Evolutionary conservation across 2,888 invertebrate genomes (phyloP).

Genomic region (Phanerotoma sp.): DNA sequence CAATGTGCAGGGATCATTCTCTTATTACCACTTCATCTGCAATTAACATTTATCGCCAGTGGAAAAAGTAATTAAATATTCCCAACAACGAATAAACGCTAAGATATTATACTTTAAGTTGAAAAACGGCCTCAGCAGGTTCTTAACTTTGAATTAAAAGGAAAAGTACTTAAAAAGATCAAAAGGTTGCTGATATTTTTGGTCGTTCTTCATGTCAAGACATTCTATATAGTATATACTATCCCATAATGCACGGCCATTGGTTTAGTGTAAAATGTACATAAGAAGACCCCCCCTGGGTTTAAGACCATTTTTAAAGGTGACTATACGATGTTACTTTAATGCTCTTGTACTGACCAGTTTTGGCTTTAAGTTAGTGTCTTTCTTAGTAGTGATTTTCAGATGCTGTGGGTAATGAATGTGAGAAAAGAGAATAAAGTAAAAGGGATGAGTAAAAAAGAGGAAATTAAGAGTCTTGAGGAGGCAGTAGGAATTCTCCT

Average conservation of each 20-base stretch:
- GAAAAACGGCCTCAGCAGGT: conserved; percentile 27
- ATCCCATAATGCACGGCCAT: conserved; percentile 4
- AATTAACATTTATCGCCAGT: conserved; percentile 58
- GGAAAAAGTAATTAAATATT: conserved; percentile 59
- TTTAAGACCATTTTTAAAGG: conserved; percentile 34
- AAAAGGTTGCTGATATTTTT: not conserved
- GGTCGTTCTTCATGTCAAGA: not conserved
- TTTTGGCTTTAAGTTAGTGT: conserved; percentile 44
- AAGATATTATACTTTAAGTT: conserved; percentile 23
- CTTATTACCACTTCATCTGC: conserved; percentile 58
- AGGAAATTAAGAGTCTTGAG: conserved; percentile 11
- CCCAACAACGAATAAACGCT: conserved; percentile 35
- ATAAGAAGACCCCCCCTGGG: conserved; percentile 24
- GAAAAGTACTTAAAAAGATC: conserved; percentile 27
- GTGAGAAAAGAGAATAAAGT: conserved; percentile 16
- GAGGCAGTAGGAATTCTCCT: conserved; percentile 26
- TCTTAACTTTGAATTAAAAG: conserved; percentile 24
- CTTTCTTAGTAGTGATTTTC: conserved; percentile 48
- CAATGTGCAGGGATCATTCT: conserved; percentile 27
- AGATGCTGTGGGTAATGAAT: conserved; percentile 31
- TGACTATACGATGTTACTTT: conserved; percentile 32
- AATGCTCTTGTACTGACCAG: conserved; percentile 32
- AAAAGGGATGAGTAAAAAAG: conserved; percentile 7
- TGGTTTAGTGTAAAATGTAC: conserved; percentile 7
- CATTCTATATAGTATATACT: not conserved